These are phyloP conservation scores for Agapetus fuscipes DNA, from an alignment of 2,888 invertebrate genomes.

Conservation along the genomic window DNA sequence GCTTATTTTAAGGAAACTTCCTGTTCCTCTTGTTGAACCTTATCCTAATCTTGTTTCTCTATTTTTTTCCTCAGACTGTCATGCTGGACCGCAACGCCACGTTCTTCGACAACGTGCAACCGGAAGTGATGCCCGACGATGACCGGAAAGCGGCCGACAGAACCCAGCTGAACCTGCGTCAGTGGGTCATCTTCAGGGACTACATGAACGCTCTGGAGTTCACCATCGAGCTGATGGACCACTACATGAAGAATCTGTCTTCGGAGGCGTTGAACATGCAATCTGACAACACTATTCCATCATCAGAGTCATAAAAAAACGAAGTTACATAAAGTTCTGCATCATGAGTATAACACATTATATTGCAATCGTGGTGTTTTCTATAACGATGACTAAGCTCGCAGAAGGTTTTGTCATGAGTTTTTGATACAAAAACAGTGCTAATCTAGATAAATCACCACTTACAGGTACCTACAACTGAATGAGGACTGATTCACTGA, in stretches of 20 bases:
- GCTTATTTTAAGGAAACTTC: not conserved
- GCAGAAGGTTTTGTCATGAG: too few species aligned
- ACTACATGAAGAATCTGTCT: slow-evolving; percentile 26
- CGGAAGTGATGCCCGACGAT: slow-evolving; percentile 35
- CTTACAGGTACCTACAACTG: too few species aligned
- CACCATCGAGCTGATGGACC: slow-evolving; percentile 40
- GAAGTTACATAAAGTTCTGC: too few species aligned
- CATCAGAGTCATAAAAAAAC: too few species aligned
- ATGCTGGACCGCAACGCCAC: slow-evolving; percentile 26
- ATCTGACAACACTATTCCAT: too few species aligned
- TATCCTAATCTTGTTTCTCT: too few species aligned
- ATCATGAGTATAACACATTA: too few species aligned
- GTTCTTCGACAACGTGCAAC: slow-evolving; percentile 31
- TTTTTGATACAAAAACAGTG: too few species aligned
- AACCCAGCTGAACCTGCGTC: slow-evolving; percentile 41
- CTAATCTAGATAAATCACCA: too few species aligned
- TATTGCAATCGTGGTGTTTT: too few species aligned
- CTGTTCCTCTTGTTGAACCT: not conserved
- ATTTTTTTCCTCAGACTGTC: slow-evolving; percentile 10
- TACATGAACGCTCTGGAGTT: slow-evolving; percentile 53
- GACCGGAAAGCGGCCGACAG: slow-evolving; percentile 31
- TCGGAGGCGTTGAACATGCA: not conserved
- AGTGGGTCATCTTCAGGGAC: slow-evolving; percentile 54
- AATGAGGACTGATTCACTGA: too few species aligned
- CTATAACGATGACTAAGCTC: too few species aligned